phyloP scores from a whole-genome alignment of 2,888 invertebrate species.

The Automeris io region DNA sequence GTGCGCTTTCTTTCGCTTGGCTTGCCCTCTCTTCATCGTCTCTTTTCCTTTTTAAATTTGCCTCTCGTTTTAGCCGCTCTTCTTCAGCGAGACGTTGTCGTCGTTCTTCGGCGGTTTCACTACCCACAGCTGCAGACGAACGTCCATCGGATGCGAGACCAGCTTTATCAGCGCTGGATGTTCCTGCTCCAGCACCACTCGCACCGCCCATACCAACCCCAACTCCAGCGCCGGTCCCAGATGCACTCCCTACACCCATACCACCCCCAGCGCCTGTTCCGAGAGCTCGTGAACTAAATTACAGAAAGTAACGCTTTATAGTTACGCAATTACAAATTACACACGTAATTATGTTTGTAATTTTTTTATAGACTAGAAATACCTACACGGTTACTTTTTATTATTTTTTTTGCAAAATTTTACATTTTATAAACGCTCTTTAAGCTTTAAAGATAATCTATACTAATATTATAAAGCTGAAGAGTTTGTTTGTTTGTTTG shows the following conservation, averaged over 20 bases:
- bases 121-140: background rate
- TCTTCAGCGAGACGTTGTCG: conserved; percentile 11
- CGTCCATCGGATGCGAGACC: background rate
- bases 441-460: too few species aligned
- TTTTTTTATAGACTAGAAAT: too few species aligned
- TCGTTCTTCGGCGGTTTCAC: conserved; percentile 9
- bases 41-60: conserved; percentile 4
- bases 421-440: too few species aligned
- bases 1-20: conserved; percentile 1
- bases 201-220: background rate
- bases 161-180: background rate
- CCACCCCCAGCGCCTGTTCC: background rate
- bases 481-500: too few species aligned
- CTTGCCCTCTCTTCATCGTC: conserved; percentile 10
- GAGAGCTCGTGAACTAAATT: background rate
- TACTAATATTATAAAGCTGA: too few species aligned
- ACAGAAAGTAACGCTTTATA: too few species aligned
- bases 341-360: too few species aligned
- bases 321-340: too few species aligned
- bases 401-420: too few species aligned
- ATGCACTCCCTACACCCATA: background rate
- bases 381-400: too few species aligned
- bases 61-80: conserved; percentile 13
- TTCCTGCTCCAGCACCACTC: background rate
- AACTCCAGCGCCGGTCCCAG: background rate